Evolutionary conservation across 1,140 invertebrate species (phyloP).

Genomic region (Drosophila tsacasi): DNA sequence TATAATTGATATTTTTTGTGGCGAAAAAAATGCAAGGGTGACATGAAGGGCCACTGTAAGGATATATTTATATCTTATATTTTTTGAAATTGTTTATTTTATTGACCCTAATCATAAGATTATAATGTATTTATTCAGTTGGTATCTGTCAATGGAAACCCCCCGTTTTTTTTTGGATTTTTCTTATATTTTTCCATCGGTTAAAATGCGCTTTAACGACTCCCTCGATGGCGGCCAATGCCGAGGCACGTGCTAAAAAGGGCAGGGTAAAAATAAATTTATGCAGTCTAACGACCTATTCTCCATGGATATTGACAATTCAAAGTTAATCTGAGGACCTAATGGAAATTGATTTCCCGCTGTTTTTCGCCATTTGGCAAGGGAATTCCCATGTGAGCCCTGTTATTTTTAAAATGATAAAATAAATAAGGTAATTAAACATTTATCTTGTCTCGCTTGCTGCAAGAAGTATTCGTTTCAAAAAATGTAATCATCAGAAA

Average conservation of each 20-base stretch:
- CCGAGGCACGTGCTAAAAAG: slow-evolving; percentile 13
- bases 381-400: not conserved
- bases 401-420: slow-evolving; percentile 10
- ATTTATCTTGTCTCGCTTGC: not conserved
- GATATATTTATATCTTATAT: slow-evolving; percentile 6
- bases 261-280: slow-evolving; percentile 24
- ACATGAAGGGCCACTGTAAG: not conserved
- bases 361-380: slow-evolving; percentile 12
- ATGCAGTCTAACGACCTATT: slow-evolving; percentile 40
- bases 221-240: slow-evolving; percentile 54
- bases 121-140: slow-evolving; percentile 21
- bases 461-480: not conserved
- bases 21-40: not conserved
- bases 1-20: slow-evolving; percentile 27
- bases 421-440: slow-evolving; percentile 25
- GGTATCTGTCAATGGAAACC: slow-evolving; percentile 18
- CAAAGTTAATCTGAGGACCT: slow-evolving; percentile 43
- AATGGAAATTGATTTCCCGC: slow-evolving; percentile 76
- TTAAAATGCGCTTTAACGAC: slow-evolving; percentile 76
- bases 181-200: slow-evolving; percentile 20
- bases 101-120: slow-evolving; percentile 23
- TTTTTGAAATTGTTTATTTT: not conserved
- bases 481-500: not conserved
- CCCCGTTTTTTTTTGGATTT: slow-evolving; percentile 51
- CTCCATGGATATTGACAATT: slow-evolving; percentile 34